These are phyloP conservation scores for Cydia strobilella DNA, from an alignment of 1,140 invertebrate species.

Conservation along the genomic window DNA sequence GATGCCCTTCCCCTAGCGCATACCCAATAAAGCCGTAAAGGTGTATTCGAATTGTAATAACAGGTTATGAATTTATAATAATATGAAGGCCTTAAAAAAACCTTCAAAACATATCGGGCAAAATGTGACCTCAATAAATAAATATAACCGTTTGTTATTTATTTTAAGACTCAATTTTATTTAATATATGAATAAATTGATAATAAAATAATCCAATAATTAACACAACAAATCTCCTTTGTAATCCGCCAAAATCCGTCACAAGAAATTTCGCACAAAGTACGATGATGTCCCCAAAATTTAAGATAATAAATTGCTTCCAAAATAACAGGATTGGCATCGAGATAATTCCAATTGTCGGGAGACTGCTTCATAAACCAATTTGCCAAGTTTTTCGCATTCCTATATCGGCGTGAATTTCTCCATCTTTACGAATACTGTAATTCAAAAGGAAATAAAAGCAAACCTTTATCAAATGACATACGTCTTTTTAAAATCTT, in stretches of 20 bases:
- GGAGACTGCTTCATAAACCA: constrained; percentile 65
- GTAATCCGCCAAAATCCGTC: too few species aligned
- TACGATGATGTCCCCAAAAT: background rate
- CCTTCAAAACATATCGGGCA: too few species aligned
- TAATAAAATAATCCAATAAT: too few species aligned
- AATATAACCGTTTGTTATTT: too few species aligned
- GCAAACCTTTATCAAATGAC: background rate
- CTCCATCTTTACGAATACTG: background rate
- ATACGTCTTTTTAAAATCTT: background rate
- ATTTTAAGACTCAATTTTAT: too few species aligned
- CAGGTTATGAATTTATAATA: too few species aligned
- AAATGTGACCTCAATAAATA: too few species aligned
- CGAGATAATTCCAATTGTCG: constrained; percentile 69
- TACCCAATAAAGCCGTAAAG: too few species aligned
- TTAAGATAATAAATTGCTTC: constrained; percentile 59
- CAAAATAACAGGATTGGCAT: constrained; percentile 70
- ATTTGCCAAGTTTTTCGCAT: constrained; percentile 54
- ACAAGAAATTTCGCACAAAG: background rate
- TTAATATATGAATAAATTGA: too few species aligned
- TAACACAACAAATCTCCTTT: background rate
- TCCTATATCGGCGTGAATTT: constrained; percentile 29
- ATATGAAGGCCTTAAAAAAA: too few species aligned
- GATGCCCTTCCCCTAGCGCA: background rate
- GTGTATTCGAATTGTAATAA: too few species aligned
- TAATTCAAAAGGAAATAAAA: background rate